Evolutionary conservation across 1,140 invertebrate genomes (phyloP).

Genomic region (Philotrypesis tridentata): DNA sequence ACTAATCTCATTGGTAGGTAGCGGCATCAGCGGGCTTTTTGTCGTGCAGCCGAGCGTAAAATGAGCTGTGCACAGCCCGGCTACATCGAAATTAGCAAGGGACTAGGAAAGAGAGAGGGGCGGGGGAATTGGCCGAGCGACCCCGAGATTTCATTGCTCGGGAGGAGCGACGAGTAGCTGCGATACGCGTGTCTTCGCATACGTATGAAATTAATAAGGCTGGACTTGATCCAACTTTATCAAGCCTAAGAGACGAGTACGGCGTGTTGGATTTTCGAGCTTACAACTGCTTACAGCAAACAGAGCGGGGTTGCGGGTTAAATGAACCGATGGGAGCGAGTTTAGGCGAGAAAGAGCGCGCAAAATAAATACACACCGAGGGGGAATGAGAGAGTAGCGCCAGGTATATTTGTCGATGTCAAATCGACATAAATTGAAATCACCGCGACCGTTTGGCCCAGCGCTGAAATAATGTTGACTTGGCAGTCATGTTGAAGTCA

Average conservation of each 20-base stretch:
- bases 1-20: neutral
- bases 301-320: slow-evolving; percentile 62
- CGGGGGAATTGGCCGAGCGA: neutral
- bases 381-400: slow-evolving; percentile 51
- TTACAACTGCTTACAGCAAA: slow-evolving; percentile 66
- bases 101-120: neutral
- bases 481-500: slow-evolving; percentile 50
- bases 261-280: neutral
- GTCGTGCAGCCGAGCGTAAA: neutral
- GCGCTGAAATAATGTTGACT: slow-evolving; percentile 59
- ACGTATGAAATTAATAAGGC: neutral
- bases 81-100: slow-evolving; percentile 10
- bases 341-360: slow-evolving; percentile 53
- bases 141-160: neutral
- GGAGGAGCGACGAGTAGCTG: neutral
- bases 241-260: neutral
- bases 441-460: slow-evolving; percentile 53
- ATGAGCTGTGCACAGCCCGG: neutral
- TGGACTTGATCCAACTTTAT: neutral
- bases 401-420: slow-evolving; percentile 66
- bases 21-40: neutral
- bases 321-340: slow-evolving; percentile 62
- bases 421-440: slow-evolving; percentile 73
- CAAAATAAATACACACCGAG: slow-evolving; percentile 55
- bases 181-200: neutral